Evolutionary conservation across 1,140 invertebrate genomes (phyloP).

Genomic region (Sipha flava): DNA sequence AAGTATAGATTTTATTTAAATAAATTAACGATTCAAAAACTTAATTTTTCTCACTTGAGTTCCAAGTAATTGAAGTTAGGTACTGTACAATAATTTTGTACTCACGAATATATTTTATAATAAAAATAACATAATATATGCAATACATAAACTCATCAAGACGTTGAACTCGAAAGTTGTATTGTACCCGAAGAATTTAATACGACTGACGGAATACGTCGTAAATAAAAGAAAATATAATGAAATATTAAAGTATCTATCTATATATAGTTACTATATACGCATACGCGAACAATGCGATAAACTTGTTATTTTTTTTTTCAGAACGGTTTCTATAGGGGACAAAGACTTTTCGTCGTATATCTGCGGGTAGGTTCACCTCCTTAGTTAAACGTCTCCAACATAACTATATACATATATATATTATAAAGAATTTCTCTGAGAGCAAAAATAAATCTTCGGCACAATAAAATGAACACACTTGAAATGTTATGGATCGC

Average conservation of each 20-base stretch:
- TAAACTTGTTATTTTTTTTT: conserved; percentile 16
- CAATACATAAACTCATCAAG: too few species aligned
- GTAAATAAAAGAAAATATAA: too few species aligned
- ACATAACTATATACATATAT: background rate
- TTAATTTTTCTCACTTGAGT: too few species aligned
- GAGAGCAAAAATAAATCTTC: conserved; percentile 3
- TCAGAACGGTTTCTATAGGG: background rate
- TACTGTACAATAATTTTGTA: too few species aligned
- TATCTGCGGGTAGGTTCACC: background rate
- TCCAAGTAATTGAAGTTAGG: too few species aligned
- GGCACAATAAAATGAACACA: conserved; percentile 28
- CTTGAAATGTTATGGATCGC: conserved; percentile 30
- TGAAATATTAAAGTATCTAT: background rate
- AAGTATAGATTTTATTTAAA: too few species aligned
- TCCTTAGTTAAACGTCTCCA: conserved; percentile 27
- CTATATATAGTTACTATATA: too few species aligned
- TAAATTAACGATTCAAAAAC: too few species aligned
- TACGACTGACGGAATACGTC: background rate
- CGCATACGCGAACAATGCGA: background rate
- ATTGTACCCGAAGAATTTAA: too few species aligned
- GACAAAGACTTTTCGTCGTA: background rate
- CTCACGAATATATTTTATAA: too few species aligned
- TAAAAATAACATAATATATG: too few species aligned
- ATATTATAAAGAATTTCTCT: background rate
- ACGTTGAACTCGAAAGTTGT: too few species aligned